Conservation (phyloP, 1,140 invertebrate genomes). For the Penaeus japonicus region DNA sequence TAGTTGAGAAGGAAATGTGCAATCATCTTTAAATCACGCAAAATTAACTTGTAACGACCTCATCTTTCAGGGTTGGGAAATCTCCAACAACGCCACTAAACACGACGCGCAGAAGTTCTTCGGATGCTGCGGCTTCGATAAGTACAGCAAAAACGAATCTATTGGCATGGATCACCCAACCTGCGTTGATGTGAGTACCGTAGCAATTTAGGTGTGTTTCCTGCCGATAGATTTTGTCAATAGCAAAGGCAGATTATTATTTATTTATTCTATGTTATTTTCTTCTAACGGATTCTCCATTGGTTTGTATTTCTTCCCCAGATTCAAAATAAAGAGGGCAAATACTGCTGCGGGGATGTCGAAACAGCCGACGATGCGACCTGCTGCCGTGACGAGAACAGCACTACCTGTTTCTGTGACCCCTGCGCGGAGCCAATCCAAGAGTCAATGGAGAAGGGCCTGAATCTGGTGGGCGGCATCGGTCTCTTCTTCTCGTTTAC, state of each 20-base stretch:
- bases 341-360: background rate
- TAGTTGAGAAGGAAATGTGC: too few relatives aligned
- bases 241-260: slow-evolving; percentile 4
- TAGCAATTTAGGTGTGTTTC: background rate
- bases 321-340: background rate
- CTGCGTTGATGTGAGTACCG: slow-evolving; percentile 67
- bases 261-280: too few relatives aligned
- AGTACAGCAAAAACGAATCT: slow-evolving; percentile 58
- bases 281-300: background rate
- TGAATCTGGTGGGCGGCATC: slow-evolving; percentile 88
- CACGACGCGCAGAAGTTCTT: slow-evolving; percentile 78
- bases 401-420: slow-evolving; percentile 70
- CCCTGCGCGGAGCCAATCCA: slow-evolving; percentile 80
- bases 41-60: background rate
- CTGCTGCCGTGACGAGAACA: slow-evolving; percentile 51
- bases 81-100: slow-evolving; percentile 71
- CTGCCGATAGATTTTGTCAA: background rate
- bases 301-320: background rate
- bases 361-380: slow-evolving; percentile 62
- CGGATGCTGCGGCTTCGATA: slow-evolving; percentile 81
- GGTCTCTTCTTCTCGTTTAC: slow-evolving; percentile 97
- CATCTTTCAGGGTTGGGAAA: slow-evolving; percentile 75
- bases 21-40: too few relatives aligned
- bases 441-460: slow-evolving; percentile 83
- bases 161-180: slow-evolving; percentile 68